Percentiles rank a stretch among this genome's conserved stretches.
Conservation (phyloP, 2,888 invertebrate genomes). For the Barypeithes pellucidus region DNA sequence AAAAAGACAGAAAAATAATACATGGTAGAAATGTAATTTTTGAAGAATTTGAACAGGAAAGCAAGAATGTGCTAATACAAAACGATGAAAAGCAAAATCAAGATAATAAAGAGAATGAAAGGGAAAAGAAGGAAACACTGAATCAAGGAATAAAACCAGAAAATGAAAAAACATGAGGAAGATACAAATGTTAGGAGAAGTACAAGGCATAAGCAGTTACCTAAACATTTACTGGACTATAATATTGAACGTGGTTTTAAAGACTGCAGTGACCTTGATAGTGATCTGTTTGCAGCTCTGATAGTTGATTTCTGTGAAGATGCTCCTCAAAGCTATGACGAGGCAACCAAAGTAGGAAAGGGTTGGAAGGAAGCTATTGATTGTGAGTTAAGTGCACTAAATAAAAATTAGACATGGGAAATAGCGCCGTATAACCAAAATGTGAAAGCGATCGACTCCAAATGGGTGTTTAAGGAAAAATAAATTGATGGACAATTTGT, state of each 20-base stretch:
- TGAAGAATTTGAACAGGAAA: neutral
- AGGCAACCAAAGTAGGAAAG: neutral
- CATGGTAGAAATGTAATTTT: neutral
- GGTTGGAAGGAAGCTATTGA: constrained; percentile 47
- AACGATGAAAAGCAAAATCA: too few relatives aligned
- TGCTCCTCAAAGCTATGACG: neutral
- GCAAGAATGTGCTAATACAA: too few relatives aligned
- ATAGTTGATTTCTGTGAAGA: neutral
- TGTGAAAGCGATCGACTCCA: constrained; percentile 51
- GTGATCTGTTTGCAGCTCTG: neutral
- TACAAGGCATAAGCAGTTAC: neutral
- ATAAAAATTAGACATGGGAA: constrained; percentile 50
- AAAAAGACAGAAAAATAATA: neutral
- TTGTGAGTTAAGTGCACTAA: constrained; percentile 31
- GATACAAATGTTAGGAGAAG: too few relatives aligned
- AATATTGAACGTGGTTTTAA: neutral
- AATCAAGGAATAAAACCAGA: neutral
- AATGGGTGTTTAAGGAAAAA: constrained; percentile 53
- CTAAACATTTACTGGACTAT: neutral
- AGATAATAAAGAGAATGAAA: neutral
- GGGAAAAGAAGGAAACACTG: neutral
- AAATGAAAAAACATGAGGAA: neutral
- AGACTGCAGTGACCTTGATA: too few relatives aligned
- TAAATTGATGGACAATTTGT: constrained; percentile 30
- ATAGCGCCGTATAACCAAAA: constrained; percentile 35